Conservation (phyloP, 2,797 vertebrate species). For the Ctenosaura bakeri region DNA sequence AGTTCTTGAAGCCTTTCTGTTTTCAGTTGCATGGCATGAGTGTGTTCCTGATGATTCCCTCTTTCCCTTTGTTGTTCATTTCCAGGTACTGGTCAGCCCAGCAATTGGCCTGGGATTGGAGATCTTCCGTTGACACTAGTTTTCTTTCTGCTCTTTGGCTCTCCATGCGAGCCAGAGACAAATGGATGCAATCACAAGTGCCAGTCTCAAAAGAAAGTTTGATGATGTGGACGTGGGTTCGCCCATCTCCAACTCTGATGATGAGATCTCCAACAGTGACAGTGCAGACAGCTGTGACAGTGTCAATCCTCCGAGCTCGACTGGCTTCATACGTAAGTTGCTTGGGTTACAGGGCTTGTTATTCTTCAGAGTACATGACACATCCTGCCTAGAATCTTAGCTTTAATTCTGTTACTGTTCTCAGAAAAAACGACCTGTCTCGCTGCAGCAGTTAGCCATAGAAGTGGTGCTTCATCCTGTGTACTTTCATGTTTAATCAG, state of each 20-base stretch:
- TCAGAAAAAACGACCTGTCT: neutral
- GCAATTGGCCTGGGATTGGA: constrained; percentile 49
- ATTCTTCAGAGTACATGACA: neutral
- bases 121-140: neutral
- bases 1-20: neutral
- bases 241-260: constrained; percentile 91
- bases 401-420: neutral
- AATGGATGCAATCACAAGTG: constrained; percentile 91
- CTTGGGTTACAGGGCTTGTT: neutral
- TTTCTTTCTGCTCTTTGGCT: constrained; percentile 25
- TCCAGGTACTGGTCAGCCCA: constrained; percentile 58
- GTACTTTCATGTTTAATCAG: neutral
- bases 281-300: constrained; percentile 97
- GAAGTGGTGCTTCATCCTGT: neutral
- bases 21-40: neutral
- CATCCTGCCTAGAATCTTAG: neutral
- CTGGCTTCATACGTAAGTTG: constrained; percentile 89
- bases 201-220: constrained; percentile 92
- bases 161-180: constrained; percentile 84
- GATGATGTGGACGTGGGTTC: constrained; percentile 93
- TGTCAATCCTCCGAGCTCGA: constrained; percentile 89
- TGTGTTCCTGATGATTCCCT: constrained; percentile 29
- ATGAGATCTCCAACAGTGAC: constrained; percentile 96
- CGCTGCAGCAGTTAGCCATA: neutral
- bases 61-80: neutral